Percentiles rank a stretch among this genome's conserved stretches.
Evolutionary conservation across 2,888 invertebrate species (phyloP).

Genomic region (Pseudeuparius sepicola): DNA sequence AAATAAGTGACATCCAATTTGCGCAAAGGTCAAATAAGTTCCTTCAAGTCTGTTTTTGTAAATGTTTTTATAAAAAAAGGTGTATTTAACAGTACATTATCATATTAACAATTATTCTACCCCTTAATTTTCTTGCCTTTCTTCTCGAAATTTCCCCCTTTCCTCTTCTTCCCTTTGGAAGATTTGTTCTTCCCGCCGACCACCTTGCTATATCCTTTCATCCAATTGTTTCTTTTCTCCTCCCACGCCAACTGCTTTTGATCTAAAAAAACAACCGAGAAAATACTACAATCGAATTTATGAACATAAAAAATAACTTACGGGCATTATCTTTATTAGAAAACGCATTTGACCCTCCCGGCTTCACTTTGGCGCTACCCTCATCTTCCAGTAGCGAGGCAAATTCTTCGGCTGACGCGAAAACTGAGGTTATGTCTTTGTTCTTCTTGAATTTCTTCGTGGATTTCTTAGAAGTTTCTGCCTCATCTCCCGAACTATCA

Average conservation of each 20-base stretch:
- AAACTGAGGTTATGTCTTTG: conserved; percentile 52
- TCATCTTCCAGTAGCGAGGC: conserved; percentile 79
- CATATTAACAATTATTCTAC: too few species aligned
- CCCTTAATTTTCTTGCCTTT: conserved; percentile 24
- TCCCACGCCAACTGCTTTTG: conserved; percentile 77
- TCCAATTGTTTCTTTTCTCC: conserved; percentile 55
- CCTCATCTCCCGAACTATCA: conserved; percentile 29
- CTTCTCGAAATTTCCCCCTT: conserved; percentile 16
- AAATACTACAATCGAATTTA: conserved; percentile 9
- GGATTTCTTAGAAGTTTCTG: conserved; percentile 14
- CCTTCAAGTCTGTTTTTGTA: too few species aligned
- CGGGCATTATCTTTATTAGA: conserved; percentile 70
- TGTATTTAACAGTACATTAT: too few species aligned
- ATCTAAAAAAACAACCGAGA: conserved; percentile 32
- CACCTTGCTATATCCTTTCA: conserved; percentile 45
- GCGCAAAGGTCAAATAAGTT: too few species aligned
- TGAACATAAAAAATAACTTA: conserved; percentile 27
- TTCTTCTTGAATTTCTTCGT: conserved; percentile 21
- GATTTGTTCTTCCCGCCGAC: conserved; percentile 21
- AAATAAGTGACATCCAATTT: too few species aligned
- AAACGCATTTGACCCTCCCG: conserved; percentile 58
- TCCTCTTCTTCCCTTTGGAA: conserved; percentile 19
- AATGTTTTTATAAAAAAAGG: too few species aligned
- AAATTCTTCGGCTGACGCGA: conserved; percentile 84
- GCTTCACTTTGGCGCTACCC: conserved; percentile 46